These are phyloP conservation scores for Tachina lurida DNA, from an alignment of 2,888 invertebrate species.

Conservation along the genomic window DNA sequence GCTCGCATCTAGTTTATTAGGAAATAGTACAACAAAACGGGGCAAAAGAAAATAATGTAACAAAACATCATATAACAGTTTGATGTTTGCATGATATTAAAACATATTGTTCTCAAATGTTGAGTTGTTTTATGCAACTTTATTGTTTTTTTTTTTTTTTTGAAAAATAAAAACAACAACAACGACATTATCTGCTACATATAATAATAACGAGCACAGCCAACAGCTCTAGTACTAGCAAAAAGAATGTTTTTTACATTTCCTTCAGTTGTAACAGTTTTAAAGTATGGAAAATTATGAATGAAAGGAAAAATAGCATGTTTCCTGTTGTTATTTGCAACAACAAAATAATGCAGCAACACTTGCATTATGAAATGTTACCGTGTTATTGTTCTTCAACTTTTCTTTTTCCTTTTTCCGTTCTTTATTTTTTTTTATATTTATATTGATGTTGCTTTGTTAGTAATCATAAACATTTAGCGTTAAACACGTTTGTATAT, in stretches of 20 bases:
- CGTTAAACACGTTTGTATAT: conserved; percentile 31
- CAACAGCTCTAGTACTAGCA: not conserved
- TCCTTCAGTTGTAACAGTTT: conserved; percentile 65
- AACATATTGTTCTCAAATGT: conserved; percentile 59
- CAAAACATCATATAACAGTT: conserved; percentile 2
- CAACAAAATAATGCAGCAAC: conserved; percentile 40
- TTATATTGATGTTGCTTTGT: conserved; percentile 26
- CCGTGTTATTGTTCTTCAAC: not conserved
- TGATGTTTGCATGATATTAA: conserved; percentile 64
- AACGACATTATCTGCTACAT: conserved; percentile 9
- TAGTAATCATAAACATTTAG: conserved; percentile 60
- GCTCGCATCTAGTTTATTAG: conserved; percentile 16
- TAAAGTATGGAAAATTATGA: conserved; percentile 38
- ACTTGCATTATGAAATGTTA: conserved; percentile 60
- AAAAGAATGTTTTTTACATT: conserved; percentile 54
- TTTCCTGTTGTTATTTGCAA: conserved; percentile 58
- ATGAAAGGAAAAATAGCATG: conserved; percentile 35
- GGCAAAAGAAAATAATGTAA: conserved; percentile 7
- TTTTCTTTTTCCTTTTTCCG: not conserved
- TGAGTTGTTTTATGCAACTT: conserved; percentile 27
- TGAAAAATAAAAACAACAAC: conserved; percentile 35
- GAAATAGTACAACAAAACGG: conserved; percentile 13
- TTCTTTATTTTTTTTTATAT: not conserved
- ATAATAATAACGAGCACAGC: conserved; percentile 30
- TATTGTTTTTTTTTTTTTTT: conserved; percentile 7